These are phyloP conservation scores for Conus ventricosus DNA, from an alignment of 1,140 invertebrate genomes.

Conservation along the genomic window DNA sequence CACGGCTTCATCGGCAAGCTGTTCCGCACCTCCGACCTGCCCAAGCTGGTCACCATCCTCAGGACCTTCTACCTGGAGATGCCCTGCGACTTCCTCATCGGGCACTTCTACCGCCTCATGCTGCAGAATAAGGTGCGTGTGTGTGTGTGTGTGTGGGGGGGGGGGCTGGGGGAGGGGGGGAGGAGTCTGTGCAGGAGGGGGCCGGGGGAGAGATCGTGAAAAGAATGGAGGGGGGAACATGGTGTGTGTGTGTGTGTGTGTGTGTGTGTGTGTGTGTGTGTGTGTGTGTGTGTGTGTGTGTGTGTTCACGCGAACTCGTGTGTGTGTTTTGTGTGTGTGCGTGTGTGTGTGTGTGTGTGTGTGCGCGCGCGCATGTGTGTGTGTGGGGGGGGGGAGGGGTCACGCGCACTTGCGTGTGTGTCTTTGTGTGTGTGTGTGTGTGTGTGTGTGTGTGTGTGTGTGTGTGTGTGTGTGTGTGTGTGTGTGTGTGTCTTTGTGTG, in stretches of 20 bases:
- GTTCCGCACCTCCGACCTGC: slow-evolving; percentile 62
- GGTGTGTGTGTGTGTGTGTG: background rate
- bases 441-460: too few relatives aligned
- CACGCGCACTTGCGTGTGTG: too few relatives aligned
- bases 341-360: too few relatives aligned
- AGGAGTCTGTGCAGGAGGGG: background rate
- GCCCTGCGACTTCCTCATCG: slow-evolving; percentile 70
- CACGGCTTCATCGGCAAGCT: slow-evolving; percentile 74
- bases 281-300: too few relatives aligned
- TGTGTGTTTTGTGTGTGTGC: too few relatives aligned
- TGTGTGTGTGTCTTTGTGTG: too few relatives aligned
- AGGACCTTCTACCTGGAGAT: slow-evolving; percentile 67
- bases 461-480: too few relatives aligned
- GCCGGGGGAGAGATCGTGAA: background rate
- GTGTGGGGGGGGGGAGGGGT: too few relatives aligned
- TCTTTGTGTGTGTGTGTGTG: too few relatives aligned
- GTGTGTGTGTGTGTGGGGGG: background rate
- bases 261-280: too few relatives aligned
- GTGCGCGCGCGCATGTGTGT: too few relatives aligned
- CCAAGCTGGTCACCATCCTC: slow-evolving; percentile 60
- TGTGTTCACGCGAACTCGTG: too few relatives aligned
- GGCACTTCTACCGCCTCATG: slow-evolving; percentile 70
- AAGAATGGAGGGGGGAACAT: background rate
- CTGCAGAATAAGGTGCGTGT: background rate
- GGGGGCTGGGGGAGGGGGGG: background rate